Evolutionary conservation across 1,140 invertebrate genomes (phyloP).

Genomic region (Drosophila willistoni): DNA sequence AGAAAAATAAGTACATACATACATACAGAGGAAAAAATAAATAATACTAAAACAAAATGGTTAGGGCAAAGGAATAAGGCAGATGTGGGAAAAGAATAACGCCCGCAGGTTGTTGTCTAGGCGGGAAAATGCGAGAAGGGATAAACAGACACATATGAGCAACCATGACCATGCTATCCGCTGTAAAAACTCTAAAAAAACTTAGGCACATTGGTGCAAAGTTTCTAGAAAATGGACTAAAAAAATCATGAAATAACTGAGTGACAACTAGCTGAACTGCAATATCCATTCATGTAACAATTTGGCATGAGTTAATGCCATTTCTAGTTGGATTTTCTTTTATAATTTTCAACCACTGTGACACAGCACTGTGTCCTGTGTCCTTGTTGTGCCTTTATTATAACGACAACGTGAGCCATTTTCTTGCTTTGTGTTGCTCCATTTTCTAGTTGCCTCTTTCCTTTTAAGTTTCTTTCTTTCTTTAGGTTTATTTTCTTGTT

Average conservation of each 20-base stretch:
- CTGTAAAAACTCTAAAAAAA: neutral
- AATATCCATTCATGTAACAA: too few species aligned
- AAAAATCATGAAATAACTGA: too few species aligned
- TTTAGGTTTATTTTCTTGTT: slow-evolving; percentile 22
- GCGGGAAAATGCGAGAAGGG: slow-evolving; percentile 26
- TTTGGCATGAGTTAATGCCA: neutral
- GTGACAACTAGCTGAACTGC: too few species aligned
- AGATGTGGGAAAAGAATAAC: slow-evolving; percentile 4
- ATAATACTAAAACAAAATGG: slow-evolving; percentile 50
- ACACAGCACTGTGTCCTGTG: slow-evolving; percentile 23
- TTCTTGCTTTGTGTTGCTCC: slow-evolving; percentile 65
- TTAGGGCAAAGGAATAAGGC: slow-evolving; percentile 31
- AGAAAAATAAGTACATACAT: slow-evolving; percentile 17
- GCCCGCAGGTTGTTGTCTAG: slow-evolving; percentile 60
- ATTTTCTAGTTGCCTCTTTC: slow-evolving; percentile 50
- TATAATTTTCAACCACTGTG: neutral
- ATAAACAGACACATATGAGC: slow-evolving; percentile 34
- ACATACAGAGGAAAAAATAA: slow-evolving; percentile 48
- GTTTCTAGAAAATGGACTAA: neutral
- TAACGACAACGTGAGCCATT: slow-evolving; percentile 71
- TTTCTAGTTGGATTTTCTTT: neutral
- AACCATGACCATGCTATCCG: slow-evolving; percentile 50
- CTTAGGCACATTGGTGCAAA: slow-evolving; percentile 19
- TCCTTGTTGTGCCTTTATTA: slow-evolving; percentile 63
- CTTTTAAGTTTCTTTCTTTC: slow-evolving; percentile 26